A percentile compares a stretch with the other conserved stretches of the same genome.
phyloP scores from a whole-genome alignment of 2,888 invertebrate species.

The Hypsopygia costalis region DNA sequence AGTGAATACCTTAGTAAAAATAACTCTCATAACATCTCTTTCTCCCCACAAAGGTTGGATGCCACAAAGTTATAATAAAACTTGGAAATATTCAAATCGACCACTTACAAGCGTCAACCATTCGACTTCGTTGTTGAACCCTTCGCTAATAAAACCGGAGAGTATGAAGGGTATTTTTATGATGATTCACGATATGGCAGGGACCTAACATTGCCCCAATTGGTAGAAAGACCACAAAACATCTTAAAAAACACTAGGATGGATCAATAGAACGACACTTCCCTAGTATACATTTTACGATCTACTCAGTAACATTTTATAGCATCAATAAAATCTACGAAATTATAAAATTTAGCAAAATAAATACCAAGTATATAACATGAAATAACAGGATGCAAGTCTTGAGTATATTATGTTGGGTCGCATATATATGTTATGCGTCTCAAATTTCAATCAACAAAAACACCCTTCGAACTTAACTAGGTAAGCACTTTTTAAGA shows the following conservation, averaged over 20 bases:
- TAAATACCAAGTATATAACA: no score
- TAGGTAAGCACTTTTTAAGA: no score
- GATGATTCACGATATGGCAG: not conserved
- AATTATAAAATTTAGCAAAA: no score
- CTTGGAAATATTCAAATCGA: not conserved
- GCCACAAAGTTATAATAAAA: no score
- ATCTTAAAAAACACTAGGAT: not conserved
- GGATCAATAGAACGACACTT: not conserved
- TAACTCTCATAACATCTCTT: no score
- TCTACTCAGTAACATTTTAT: not conserved
- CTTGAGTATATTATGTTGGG: no score
- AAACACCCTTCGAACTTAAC: no score
- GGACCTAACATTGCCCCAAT: not conserved
- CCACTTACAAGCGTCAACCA: not conserved
- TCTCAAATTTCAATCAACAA: no score
- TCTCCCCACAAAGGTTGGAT: no score
- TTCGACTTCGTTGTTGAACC: not conserved
- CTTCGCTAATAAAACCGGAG: not conserved
- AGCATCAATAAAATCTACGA: not conserved
- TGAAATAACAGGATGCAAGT: no score
- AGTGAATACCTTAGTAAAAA: no score
- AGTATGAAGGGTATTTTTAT: conserved; percentile 5
- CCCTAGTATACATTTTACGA: not conserved
- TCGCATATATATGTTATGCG: no score
- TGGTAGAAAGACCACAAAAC: conserved; percentile 1